Evolutionary conservation across 2,888 invertebrate genomes (phyloP).

Genomic region (Philaethria dido): DNA sequence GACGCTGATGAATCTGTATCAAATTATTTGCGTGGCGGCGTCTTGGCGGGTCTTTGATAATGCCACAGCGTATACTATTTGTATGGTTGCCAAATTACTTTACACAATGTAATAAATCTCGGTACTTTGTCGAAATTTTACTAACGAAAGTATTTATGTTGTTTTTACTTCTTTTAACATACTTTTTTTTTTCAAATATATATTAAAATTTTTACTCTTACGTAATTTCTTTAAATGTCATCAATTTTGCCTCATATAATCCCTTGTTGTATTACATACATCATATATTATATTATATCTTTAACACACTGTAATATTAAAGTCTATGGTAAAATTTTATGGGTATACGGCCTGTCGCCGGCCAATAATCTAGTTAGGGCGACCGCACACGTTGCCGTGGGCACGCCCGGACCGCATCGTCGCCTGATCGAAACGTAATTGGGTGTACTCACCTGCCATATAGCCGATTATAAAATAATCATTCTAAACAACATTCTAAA

Average conservation of each 20-base stretch:
- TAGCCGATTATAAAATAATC: conserved; percentile 50
- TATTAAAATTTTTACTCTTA: background rate
- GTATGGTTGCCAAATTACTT: conserved; percentile 33
- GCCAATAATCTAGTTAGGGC: conserved; percentile 73
- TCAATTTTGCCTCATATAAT: too few species aligned
- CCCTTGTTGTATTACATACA: background rate
- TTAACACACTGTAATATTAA: conserved; percentile 35
- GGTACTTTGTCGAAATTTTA: conserved; percentile 15
- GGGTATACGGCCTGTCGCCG: conserved; percentile 44
- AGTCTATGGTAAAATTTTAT: conserved; percentile 35
- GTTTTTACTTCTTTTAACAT: background rate
- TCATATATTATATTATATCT: conserved; percentile 8
- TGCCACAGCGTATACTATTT: conserved; percentile 35
- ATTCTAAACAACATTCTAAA: conserved; percentile 31
- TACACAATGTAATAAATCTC: conserved; percentile 23
- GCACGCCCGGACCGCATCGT: conserved; percentile 46
- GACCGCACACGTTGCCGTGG: conserved; percentile 65
- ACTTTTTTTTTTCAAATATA: background rate
- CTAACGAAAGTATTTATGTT: background rate
- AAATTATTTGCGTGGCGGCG: conserved; percentile 53
- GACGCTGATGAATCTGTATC: conserved; percentile 64
- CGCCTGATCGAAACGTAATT: conserved; percentile 77
- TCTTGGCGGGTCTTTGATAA: conserved; percentile 32
- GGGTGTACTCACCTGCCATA: conserved; percentile 68
- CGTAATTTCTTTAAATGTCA: background rate